Evolutionary conservation across 2,113 vertebrate species (phyloP), one percentile per base, ranked within the genome.

Genomic region (Proteles cristata): DNA sequence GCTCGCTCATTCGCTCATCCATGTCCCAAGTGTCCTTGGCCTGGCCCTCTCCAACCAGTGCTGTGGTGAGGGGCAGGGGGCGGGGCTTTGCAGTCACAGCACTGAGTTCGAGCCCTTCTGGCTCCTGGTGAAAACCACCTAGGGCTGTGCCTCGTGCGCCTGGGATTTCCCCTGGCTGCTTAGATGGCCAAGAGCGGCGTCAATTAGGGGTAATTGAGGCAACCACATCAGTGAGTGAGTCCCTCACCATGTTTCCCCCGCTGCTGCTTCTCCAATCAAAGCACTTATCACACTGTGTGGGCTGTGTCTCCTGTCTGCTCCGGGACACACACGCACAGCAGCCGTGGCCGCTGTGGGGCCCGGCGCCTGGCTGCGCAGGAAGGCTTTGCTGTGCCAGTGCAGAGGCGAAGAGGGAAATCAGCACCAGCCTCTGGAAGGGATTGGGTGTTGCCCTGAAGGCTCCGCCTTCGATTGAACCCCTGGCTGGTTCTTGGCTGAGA

Each of bases 141-240:
- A 69, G 69, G 23, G 4, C 53, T 96, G 66, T 83, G 73, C 39
- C 26, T 48, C 76, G 39, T 28, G 33, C 7, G 39, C 92, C 77
- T 50, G 85, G 85, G 86, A 83, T 71, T 68, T 95, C 66, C 88
- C 76, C 88, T 80, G 86, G 82, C 58, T 96, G 88, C 82, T 65
- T 39, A 90, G 89, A 58, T 33, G 48, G 61, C 65, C 77, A 96
- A 63, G 76, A 90, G 48, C 71, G 10, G 35, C 5, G 33, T 65
- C 97, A 80, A 33, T 89, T 81, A 81, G 45, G 82, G 95, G 39
- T 90, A 93, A 91, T 39, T 93, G 95, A 93, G 95, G 63, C 66
- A 96, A 95, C 53, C 11, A 61, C 74, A 35, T 61, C 92, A 48
- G 31, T 74, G 77, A 87, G n/a, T 90, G 81, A 95, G 45, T 81